Evolutionary conservation across 2,888 invertebrate species (phyloP).

Genomic region (Sinohyriopsis cumingii): DNA sequence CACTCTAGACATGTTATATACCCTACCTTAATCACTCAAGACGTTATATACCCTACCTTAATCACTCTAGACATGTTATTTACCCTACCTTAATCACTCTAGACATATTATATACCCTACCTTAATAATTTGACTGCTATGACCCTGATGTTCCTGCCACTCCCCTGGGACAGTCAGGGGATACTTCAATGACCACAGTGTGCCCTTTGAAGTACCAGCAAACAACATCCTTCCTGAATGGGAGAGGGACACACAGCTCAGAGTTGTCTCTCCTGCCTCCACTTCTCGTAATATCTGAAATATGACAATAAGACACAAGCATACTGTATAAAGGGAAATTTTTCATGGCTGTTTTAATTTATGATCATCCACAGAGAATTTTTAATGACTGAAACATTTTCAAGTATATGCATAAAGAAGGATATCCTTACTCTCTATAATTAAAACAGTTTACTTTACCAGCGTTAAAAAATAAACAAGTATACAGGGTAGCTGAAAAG

Average conservation of each 20-base stretch:
- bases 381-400: background rate
- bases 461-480: no score
- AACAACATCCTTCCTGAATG: slow-evolving; percentile 87
- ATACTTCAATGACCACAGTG: slow-evolving; percentile 83
- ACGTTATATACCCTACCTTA: background rate
- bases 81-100: no score
- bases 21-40: no score
- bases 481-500: no score
- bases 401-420: background rate
- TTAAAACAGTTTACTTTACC: no score
- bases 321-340: no score
- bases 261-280: slow-evolving; percentile 67
- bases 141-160: slow-evolving; percentile 73
- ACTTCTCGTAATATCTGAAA: slow-evolving; percentile 67
- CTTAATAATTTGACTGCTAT: slow-evolving; percentile 73
- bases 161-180: slow-evolving; percentile 81
- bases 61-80: no score
- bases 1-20: no score
- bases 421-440: no score
- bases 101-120: slow-evolving; percentile 54
- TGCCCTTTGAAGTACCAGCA: slow-evolving; percentile 83
- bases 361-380: background rate
- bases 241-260: slow-evolving; percentile 80
- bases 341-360: no score
- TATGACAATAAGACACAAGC: background rate